These are phyloP conservation scores for Tragulus kanchil DNA, from an alignment of 2,113 vertebrate species.

Conservation along the genomic window DNA sequence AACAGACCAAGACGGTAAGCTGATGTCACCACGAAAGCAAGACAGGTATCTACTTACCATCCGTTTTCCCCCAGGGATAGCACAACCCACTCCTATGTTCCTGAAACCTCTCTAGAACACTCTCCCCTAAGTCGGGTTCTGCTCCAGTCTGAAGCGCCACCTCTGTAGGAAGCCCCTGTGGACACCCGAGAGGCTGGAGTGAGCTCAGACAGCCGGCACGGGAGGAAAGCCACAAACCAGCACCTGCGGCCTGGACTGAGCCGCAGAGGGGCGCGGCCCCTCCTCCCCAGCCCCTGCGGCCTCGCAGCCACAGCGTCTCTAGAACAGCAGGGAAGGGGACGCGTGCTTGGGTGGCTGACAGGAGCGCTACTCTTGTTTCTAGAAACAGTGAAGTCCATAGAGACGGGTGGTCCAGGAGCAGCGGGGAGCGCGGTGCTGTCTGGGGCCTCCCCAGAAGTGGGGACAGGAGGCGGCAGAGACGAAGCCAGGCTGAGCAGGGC, in stretches of 20 bases:
- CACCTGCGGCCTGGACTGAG: rapidly evolving
- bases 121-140: background rate
- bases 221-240: too few species aligned
- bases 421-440: rapidly evolving
- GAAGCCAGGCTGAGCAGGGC: background rate
- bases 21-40: background rate
- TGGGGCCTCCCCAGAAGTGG: background rate
- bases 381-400: background rate
- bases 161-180: background rate
- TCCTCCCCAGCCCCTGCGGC: rapidly evolving
- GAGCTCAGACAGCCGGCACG: background rate
- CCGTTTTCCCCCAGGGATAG: background rate
- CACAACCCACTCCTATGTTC: background rate
- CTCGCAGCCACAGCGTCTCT: background rate
- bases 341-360: background rate
- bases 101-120: background rate
- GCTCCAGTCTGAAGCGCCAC: background rate
- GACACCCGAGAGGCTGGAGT: background rate
- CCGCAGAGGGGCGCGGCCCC: background rate
- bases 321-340: background rate
- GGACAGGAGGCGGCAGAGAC: rapidly evolving
- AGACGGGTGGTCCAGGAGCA: rapidly evolving
- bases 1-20: background rate
- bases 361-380: background rate
- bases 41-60: background rate